Conservation (phyloP, 2,888 invertebrate genomes). For the Andrena minutula region DNA sequence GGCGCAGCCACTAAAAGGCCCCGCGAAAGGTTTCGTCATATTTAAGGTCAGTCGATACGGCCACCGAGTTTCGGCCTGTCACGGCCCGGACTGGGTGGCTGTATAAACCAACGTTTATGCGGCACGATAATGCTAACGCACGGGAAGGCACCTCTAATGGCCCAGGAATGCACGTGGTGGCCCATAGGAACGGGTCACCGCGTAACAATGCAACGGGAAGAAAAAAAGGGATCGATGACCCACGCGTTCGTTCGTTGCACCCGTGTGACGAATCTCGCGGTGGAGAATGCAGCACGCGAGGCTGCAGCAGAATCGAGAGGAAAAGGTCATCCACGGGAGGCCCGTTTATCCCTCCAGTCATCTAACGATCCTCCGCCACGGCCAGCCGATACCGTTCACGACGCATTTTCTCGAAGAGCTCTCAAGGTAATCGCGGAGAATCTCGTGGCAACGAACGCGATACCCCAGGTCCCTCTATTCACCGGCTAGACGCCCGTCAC, state of each 20-base stretch:
- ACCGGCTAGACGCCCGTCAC: conserved; percentile 33
- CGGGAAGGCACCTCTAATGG: conserved; percentile 43
- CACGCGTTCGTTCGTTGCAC: conserved; percentile 31
- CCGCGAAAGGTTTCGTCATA: conserved; percentile 41
- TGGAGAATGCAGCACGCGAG: conserved; percentile 32
- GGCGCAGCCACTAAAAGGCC: conserved; percentile 5
- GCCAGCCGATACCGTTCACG: conserved; percentile 4
- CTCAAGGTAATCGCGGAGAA: conserved; percentile 35
- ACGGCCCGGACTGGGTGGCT: no score
- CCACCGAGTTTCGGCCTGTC: no score
- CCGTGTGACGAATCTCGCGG: conserved; percentile 43
- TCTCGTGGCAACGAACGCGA: conserved; percentile 4
- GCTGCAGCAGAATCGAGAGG: conserved; percentile 57
- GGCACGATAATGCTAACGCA: conserved; percentile 46
- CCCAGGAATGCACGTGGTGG: conserved; percentile 48
- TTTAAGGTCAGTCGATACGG: no score
- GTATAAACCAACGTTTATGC: no score
- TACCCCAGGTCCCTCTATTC: conserved; percentile 31
- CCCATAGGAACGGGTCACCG: conserved; percentile 58
- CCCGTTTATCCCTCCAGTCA: conserved; percentile 50
- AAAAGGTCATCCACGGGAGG: conserved; percentile 33
- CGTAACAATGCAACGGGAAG: conserved; percentile 65
- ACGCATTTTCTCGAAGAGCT: conserved; percentile 26
- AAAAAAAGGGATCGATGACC: conserved; percentile 60
- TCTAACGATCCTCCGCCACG: conserved; percentile 25